Base-by-base conservation (phyloP, 2,888 invertebrate genomes). In the Hyposoter dolosus region DNA sequence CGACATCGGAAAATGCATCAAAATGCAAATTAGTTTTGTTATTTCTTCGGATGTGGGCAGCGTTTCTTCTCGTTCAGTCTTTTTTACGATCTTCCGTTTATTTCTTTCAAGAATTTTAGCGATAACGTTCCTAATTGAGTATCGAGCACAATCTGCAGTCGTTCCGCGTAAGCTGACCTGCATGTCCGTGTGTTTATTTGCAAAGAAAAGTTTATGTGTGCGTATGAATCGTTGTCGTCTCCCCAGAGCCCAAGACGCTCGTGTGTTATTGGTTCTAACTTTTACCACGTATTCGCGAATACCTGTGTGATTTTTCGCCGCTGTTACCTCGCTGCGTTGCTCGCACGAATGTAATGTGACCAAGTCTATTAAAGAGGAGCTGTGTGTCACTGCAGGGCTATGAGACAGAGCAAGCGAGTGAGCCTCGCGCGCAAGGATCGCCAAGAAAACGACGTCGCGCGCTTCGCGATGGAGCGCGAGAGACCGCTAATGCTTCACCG, bases 401-500 rank as follows among this genome's bases (percentile, higher is more conserved):
- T 19, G 68, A 60, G 60, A 82, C 56, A 12, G 32, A 79, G 56
- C 32, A 43, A 6, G 40, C 23, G 40, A 68, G 23, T 12, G 65
- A 63, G 47, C 47, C 66, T 60, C 60, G 79, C 71, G 71, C 69
- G 65, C 72, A 63, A 72, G 45, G 69, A 71, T 77, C 66, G 77
- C 77, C 35, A 77, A 17, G 77, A 77, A 35, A 35, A 77, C 77
- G 66, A 66, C 47, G 50, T 71, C 56, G 28, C 56, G 28, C 28
- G 66, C 28, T 32, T 43, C 53, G 65, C 72, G 50, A 60, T 47
- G 40, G 65, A 66, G 66, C 60, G 60, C 60, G 60, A 60, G 60
- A 47, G 76, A 68, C 75, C 78, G 87, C 82, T 87, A 87, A 87
- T 87, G 87, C 87, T 65, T 81, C 81, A 81, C 80, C 85, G 83